Base-by-base conservation (phyloP, 2,797 vertebrate genomes). In the Sparidentex hasta region DNA sequence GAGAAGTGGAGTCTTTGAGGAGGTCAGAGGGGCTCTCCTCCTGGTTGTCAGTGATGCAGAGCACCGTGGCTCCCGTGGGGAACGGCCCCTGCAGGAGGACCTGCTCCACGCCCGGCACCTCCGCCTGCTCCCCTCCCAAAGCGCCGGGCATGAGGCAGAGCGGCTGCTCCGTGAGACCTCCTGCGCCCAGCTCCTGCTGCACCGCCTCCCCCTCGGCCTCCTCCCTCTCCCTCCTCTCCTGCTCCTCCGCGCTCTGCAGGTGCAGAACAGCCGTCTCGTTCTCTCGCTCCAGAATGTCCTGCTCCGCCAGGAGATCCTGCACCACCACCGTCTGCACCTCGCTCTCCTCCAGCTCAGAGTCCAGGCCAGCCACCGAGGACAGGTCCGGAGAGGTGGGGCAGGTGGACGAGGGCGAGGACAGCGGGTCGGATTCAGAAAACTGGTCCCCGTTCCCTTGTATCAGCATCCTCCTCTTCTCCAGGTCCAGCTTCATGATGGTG, bases 401-500 rank as follows among this genome's bases (percentile, higher is more conserved):
- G 29, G 71, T 92, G 88, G 51, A 91, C 25, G 92, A 92, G 43
- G 90, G 88, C 51, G 92, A 92, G 47, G 68, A 77, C 13, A 59
- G 75, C 0, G 1, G 90, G 66, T 90, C 92, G 0, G 90, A 78
- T 6, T 94, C 94, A 0, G 85, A 79, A 5, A 82, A 89, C 66
- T 74, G 86, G 58, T 87, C 90, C 59, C 71, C 92, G 0, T 76
- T 5, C 21, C 84, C 89, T 17, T 87, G 88, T 29, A 93, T 83
- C 27, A 94, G 94, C 82, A 97, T 92, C 23, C 94, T 94, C 79
- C 97, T 97, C 92, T 95, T 97, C 92, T 99, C 97, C 85, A 98
- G 94, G 93, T 98, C 97, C 90, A 99, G 96, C 93, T 98, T 98
- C 98, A 99, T 98, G 93, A 99, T 94, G 85, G 98, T 99, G 94